Evolutionary conservation across 2,888 invertebrate species (phyloP).

Genomic region (Drosophila kambysellisi): DNA sequence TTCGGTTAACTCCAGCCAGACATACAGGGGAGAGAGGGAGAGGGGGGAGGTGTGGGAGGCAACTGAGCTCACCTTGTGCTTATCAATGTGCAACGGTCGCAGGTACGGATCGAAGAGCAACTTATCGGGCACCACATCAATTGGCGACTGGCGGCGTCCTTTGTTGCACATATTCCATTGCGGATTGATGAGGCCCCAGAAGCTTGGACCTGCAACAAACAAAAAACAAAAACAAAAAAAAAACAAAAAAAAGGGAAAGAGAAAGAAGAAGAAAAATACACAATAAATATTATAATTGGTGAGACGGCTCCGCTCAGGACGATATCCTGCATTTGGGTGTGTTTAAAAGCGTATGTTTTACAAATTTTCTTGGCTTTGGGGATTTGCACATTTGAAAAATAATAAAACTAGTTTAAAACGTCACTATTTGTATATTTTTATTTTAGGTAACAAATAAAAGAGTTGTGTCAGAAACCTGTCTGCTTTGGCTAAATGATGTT

Average conservation of each 20-base stretch:
- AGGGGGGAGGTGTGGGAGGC: not conserved
- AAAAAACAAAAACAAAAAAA: not conserved
- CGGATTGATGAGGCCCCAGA: conserved; percentile 99
- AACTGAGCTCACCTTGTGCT: conserved; percentile 90
- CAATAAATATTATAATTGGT: not conserved
- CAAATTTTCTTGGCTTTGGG: not conserved
- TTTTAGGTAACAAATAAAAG: not conserved
- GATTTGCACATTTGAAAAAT: not conserved
- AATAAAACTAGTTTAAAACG: not conserved
- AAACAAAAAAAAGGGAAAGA: not conserved
- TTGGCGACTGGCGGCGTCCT: conserved; percentile 97
- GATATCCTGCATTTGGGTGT: not conserved
- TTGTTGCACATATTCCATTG: conserved; percentile 99
- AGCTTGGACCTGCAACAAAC: conserved; percentile 93
- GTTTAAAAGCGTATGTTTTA: not conserved
- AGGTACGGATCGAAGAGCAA: conserved; percentile 98
- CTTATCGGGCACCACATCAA: conserved; percentile 97
- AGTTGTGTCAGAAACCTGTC: not conserved
- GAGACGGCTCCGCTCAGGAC: not conserved
- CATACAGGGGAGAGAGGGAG: not conserved
- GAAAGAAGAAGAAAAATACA: not conserved
- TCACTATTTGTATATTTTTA: not conserved
- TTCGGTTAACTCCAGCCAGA: conserved; percentile 5
- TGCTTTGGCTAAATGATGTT: not conserved
- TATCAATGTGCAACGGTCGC: conserved; percentile 95